A percentile compares a stretch with the other conserved stretches of the same genome.
Conservation (phyloP, 2,888 invertebrate genomes). For the Chironomus tentans region DNA sequence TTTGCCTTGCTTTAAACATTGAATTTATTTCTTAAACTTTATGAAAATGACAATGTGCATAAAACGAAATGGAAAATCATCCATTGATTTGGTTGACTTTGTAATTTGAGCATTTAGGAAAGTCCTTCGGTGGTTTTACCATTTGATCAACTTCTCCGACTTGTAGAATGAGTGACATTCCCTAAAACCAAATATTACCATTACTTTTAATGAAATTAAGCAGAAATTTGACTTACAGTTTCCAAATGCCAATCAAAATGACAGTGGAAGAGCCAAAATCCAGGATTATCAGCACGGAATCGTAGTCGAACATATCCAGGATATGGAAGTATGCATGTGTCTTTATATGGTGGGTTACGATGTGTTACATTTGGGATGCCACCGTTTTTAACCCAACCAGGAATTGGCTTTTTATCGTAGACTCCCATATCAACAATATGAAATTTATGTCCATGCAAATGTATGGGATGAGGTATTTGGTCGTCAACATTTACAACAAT, state of each 20-base stretch:
- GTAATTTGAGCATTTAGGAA: slow-evolving; percentile 13
- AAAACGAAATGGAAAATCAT: too few relatives aligned
- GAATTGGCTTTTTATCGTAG: slow-evolving; percentile 7
- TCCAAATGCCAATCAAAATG: slow-evolving; percentile 35
- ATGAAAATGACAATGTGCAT: too few relatives aligned
- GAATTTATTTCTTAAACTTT: too few relatives aligned
- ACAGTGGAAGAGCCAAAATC: slow-evolving; percentile 36
- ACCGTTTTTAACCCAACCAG: background rate
- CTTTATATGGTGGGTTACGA: slow-evolving; percentile 34
- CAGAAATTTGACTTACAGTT: slow-evolving; percentile 34
- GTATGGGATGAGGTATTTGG: slow-evolving; percentile 36
- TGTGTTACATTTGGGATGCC: background rate
- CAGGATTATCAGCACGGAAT: slow-evolving; percentile 35
- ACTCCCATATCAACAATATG: slow-evolving; percentile 31
- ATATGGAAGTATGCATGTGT: slow-evolving; percentile 36
- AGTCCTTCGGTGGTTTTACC: slow-evolving; percentile 49
- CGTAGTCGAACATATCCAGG: slow-evolving; percentile 36
- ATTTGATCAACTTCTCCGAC: slow-evolving; percentile 52
- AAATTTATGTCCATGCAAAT: slow-evolving; percentile 39
- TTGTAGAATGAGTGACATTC: slow-evolving; percentile 35
- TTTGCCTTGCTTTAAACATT: too few relatives aligned
- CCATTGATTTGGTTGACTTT: background rate
- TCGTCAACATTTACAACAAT: slow-evolving; percentile 29
- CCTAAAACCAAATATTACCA: slow-evolving; percentile 18
- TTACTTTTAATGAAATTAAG: background rate